Base-by-base conservation (phyloP, 2,797 vertebrate genomes). In the Halcyon badia region DNA sequence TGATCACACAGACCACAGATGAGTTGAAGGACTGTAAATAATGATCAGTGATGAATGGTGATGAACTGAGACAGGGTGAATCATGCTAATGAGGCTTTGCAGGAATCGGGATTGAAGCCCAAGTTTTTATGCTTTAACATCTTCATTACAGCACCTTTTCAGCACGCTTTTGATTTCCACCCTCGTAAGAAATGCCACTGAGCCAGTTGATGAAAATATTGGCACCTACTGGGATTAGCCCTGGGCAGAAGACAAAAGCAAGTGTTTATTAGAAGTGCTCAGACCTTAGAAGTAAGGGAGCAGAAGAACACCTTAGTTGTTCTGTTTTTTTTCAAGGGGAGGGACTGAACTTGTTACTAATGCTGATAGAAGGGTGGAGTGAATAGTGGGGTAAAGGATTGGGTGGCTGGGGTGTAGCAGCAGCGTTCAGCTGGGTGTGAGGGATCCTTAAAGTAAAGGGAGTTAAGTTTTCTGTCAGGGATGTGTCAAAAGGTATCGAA, bases 71-170 rank as follows among this genome's bases (percentile, higher is more conserved):
- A 70, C 18, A 10, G 39, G n/a, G 41, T 60, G 30, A 87, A 64
- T 76, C 94, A 26, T 87, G 87, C 78, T 94, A 94, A 96, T 86
- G 70, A 89, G 84, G 52, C 73, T 93, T 72, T 83, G 65, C 54
- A 92, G 69, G 73, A 54, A 54, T 76, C 42, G 70, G 33, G 70
- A 76, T 68, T 91, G 84, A 64, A 69, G 33, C 35, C 52, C 51
- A 85, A 60, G 13, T 73, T 96, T 90, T 96, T 70, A 62, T 92
- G 89, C 81, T 91, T 94, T 83, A 89, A 60, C 48, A 72, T 87
- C 57, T 70, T 95, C 60, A 73, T 90, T 96, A 48, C 33, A 60
- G 24, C 66, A 70, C 72, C 46, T 90, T 83, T 92, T 44, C 49
- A 72, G 10, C 49, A n/a, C 76, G 33, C 30, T 68, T 26, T 75